Base-by-base conservation (phyloP, 2,797 vertebrate genomes). In the Notolepis coatsorum region DNA sequence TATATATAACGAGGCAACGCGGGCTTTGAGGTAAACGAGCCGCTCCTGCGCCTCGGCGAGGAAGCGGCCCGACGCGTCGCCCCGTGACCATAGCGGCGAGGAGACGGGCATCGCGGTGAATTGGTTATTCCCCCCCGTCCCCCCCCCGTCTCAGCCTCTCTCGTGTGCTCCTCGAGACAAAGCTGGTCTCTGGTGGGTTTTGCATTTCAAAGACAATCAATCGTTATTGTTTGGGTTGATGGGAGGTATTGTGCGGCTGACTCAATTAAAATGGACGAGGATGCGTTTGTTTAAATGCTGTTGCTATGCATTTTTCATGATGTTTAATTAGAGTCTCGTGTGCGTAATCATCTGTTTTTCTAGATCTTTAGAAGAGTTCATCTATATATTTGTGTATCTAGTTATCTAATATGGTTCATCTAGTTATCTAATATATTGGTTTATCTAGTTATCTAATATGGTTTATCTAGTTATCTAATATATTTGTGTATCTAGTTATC, bases 161-260 rank as follows among this genome's bases (percentile, higher is more conserved):
- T 87, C 81, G 84, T 84, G 86, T 73, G n/a, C n/a, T n/a, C n/a
- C n/a, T 59, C 55, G 35, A 81, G 82, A 90, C 86, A 88, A 90
- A 92, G 86, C 84, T n/a, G n/a, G 66, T 70, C 79, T 78, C 58
- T 73, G 80, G 58, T 43, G n/a, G 72, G 69, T 86, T 92, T 91
- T 83, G 76, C 88, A 91, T 89, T 89, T 93, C 89, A 93, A 92
- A 93, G 86, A 59, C 73, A 77, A 73, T 60, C 55, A 54, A 74
- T 81, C 73, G 76, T 81, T 81, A 61, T 80, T 77, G 77, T 81
- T 66, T 70, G 77, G 79, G 80, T 79, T 82, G 82, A 86, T 87
- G n/a, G 79, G 64, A 80, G 79, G 75, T 33, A 86, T 88, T 81
- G 71, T 70, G 61, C 33, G 60, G 68, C 52, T 79, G 80, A 84